A percentile compares a stretch with the other conserved stretches of the same genome.
Conservation (phyloP, 2,888 invertebrate genomes). For the Clitarchus hookeri region DNA sequence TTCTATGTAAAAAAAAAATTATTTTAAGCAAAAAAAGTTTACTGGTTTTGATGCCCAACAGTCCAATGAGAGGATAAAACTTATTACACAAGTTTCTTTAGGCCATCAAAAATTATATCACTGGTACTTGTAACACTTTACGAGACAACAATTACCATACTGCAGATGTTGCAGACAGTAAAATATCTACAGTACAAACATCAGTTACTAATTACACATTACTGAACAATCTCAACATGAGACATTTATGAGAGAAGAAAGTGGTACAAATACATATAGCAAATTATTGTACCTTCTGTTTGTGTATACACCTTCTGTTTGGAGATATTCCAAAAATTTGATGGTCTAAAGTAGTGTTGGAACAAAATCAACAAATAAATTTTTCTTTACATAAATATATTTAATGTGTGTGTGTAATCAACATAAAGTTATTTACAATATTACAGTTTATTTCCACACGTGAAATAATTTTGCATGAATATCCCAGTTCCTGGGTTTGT, state of each 20-base stretch:
- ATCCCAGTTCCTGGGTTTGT: neutral
- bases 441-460: too few relatives aligned
- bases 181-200: constrained; percentile 8
- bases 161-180: constrained; percentile 2
- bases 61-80: neutral
- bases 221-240: neutral
- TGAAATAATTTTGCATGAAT: neutral
- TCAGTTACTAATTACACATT: neutral
- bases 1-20: neutral
- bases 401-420: too few relatives aligned
- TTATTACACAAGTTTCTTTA: constrained; percentile 6
- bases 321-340: neutral
- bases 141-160: neutral
- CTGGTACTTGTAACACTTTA: neutral
- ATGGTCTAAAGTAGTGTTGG: neutral
- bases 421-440: too few relatives aligned
- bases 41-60: neutral
- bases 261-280: neutral
- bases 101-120: neutral
- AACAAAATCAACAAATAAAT: neutral
- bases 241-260: neutral
- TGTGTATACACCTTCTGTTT: neutral
- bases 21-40: neutral
- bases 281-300: neutral
- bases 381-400: neutral